Conservation (phyloP, 2,888 invertebrate genomes). For the Lomographa bimaculata region DNA sequence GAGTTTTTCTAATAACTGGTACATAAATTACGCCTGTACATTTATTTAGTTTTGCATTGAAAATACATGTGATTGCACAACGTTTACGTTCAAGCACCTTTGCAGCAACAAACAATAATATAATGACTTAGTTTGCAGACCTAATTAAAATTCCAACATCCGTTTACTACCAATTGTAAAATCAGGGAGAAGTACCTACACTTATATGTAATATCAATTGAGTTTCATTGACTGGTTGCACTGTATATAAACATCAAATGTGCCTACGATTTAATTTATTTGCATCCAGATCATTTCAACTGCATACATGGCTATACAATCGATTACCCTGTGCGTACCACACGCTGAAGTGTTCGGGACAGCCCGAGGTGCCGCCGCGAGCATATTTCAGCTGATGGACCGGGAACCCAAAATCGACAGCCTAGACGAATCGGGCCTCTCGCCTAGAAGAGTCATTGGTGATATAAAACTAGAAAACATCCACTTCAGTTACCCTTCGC, state of each 20-base stretch:
- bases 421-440: conserved; percentile 83
- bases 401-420: conserved; percentile 88
- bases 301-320: conserved; percentile 90
- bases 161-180: too few species aligned
- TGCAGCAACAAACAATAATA: too few species aligned
- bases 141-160: too few species aligned
- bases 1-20: too few species aligned
- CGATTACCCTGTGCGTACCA: conserved; percentile 89
- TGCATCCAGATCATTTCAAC: conserved; percentile 87
- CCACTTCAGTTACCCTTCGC: conserved; percentile 90
- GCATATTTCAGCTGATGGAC: conserved; percentile 89
- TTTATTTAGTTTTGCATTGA: too few species aligned
- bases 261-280: too few species aligned
- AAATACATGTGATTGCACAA: too few species aligned
- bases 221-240: conserved; percentile 82
- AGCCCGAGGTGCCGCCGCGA: conserved; percentile 89
- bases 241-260: too few species aligned
- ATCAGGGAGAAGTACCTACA: too few species aligned
- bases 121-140: too few species aligned
- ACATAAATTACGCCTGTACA: too few species aligned
- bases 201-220: conserved; percentile 18
- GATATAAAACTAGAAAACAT: conserved; percentile 88
- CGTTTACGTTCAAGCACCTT: too few species aligned
- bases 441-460: conserved; percentile 84
- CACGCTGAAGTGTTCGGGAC: conserved; percentile 89